Evolutionary conservation across 2,888 invertebrate genomes (phyloP).

Genomic region (Eugnorisma glareosa): DNA sequence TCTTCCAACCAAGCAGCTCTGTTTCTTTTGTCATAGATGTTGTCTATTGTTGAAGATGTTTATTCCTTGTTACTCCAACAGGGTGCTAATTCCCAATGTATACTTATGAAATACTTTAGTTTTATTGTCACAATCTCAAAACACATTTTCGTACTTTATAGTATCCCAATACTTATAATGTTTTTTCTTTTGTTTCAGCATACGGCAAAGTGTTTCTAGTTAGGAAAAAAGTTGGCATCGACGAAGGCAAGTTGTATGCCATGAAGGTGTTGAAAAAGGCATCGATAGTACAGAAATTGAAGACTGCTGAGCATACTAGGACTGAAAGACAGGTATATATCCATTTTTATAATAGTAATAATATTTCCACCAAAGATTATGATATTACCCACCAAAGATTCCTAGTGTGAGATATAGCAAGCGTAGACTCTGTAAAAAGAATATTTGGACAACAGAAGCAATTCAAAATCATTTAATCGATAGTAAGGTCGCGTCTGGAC

Average conservation of each 20-base stretch:
- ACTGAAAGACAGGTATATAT: constrained; percentile 95
- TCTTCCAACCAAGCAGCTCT: not conserved
- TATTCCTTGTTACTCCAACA: not conserved
- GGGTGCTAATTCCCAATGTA: not conserved
- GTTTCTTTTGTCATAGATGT: not conserved
- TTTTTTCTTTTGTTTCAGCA: constrained; percentile 91
- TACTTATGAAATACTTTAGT: not conserved
- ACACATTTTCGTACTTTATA: not conserved
- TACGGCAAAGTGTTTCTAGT: constrained; percentile 99
- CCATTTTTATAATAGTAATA: constrained; percentile 1
- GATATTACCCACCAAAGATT: not conserved
- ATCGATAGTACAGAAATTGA: constrained; percentile 97
- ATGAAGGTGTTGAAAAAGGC: constrained; percentile 99
- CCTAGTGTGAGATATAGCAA: not conserved
- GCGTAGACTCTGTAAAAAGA: not conserved
- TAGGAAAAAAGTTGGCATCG: constrained; percentile 96
- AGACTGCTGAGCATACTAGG: constrained; percentile 99
- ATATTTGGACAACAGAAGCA: not conserved
- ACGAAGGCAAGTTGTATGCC: constrained; percentile 97
- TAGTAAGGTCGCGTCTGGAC: not conserved
- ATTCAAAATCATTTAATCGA: not conserved
- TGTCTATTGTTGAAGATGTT: not conserved
- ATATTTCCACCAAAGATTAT: too few relatives aligned
- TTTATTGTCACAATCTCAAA: not conserved
- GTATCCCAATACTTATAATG: constrained; percentile 27